Evolutionary conservation across 2,113 vertebrate species (phyloP).

Genomic region (Hippocampus mohnikei): DNA sequence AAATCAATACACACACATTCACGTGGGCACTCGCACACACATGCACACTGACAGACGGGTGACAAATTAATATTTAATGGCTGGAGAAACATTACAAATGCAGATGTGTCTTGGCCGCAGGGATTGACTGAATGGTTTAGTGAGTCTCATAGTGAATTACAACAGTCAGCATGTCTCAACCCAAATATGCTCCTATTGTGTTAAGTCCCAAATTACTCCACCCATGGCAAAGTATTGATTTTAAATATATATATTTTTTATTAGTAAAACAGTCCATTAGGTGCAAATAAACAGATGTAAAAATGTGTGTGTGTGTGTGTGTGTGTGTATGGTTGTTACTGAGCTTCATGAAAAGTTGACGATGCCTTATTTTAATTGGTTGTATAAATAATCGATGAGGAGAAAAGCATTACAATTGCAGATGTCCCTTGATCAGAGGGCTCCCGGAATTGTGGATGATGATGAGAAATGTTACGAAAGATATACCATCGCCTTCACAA

Average conservation of each 20-base stretch:
- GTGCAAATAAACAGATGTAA: neutral
- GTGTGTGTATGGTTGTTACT: too few species aligned
- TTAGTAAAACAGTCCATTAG: neutral
- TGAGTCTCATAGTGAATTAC: neutral
- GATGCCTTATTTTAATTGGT: neutral
- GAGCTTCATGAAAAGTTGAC: neutral
- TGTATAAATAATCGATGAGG: neutral
- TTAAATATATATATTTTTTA: neutral
- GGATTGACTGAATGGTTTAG: constrained; percentile 1
- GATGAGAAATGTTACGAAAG: neutral
- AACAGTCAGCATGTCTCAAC: neutral
- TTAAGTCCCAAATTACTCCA: neutral
- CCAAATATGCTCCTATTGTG: neutral
- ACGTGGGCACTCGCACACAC: constrained; percentile 8
- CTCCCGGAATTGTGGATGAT: neutral
- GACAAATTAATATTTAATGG: constrained; percentile 14
- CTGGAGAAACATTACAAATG: constrained; percentile 9
- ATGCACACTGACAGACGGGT: constrained; percentile 6
- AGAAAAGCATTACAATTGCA: neutral
- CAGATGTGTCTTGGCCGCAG: constrained; percentile 7
- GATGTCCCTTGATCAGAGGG: neutral
- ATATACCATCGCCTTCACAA: neutral
- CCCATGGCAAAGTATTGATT: neutral
- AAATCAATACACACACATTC: constrained; percentile 55
- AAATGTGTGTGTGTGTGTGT: neutral